A percentile compares a stretch with the other conserved stretches of the same genome.
Conservation (phyloP, 2,797 vertebrate species). For the Avahi laniger region DNA sequence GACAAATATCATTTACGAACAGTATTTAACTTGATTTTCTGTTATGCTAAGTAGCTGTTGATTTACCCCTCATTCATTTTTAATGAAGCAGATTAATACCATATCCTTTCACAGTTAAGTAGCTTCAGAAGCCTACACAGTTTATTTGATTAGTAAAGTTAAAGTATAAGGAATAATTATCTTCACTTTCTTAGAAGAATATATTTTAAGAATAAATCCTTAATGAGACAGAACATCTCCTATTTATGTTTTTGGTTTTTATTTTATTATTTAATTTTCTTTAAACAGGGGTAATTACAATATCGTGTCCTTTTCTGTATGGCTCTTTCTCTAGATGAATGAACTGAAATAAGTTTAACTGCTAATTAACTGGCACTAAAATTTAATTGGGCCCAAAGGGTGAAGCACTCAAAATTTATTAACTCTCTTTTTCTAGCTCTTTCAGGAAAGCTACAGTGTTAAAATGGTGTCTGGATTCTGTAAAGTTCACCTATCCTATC, state of each 20-base stretch:
- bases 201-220: conserved; percentile 69
- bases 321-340: conserved; percentile 76
- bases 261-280: conserved; percentile 65
- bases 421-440: conserved; percentile 78
- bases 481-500: not conserved
- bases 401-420: conserved; percentile 83
- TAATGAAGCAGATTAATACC: conserved; percentile 82
- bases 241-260: conserved; percentile 34
- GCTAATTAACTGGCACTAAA: conserved; percentile 84
- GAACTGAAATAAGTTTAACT: conserved; percentile 81
- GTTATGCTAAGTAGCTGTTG: conserved; percentile 77
- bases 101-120: conserved; percentile 74
- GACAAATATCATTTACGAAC: conserved; percentile 63
- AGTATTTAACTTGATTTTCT: conserved; percentile 75
- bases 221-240: conserved; percentile 58
- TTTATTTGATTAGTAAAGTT: conserved; percentile 76
- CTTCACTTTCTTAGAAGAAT: conserved; percentile 71
- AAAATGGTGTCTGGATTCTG: conserved; percentile 59
- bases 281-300: conserved; percentile 62
- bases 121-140: conserved; percentile 64
- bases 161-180: conserved; percentile 70
- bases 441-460: conserved; percentile 64
- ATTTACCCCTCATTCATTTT: conserved; percentile 84
- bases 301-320: conserved; percentile 70
- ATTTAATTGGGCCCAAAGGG: conserved; percentile 87